Evolutionary conservation across 2,888 invertebrate species (phyloP), one percentile per base, ranked within the genome.

Genomic region (Ichneumon xanthorius): DNA sequence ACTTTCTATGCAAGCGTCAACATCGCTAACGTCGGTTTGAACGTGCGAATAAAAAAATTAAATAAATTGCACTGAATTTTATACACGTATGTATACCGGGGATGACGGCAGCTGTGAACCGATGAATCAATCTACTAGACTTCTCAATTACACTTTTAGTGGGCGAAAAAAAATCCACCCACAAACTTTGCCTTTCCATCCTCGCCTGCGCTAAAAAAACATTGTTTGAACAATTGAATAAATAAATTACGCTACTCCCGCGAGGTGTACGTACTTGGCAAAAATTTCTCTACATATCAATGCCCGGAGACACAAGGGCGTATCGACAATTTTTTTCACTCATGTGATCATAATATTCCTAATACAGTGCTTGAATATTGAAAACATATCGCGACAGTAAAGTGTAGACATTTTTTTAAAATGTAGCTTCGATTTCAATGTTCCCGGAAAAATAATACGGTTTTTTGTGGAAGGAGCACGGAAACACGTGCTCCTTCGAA

Each of bases 1-100:
- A 50, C 75, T 76, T 16, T 33, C 65, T 63, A 75, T 63, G 9
- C 22, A 75, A 76, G 63, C 50, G 75, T 65, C 65, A 50, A 33
- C 19, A 76, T 22, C 16, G 33, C 11, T 50, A 19, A 76, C 50
- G 75, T 76, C 33, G 65, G 50, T 50, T 65, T 50, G 33, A 33
- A 63, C 30, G 58, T 61, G 45, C 4, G 33, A 50, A 76, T 19
- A 65, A 76, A 65, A 65, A 14, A 22, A 65, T 75, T 16, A n/a
- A 9, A 65, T 73, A 26, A n/a, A 16, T 33, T 45, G 22, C 63
- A 50, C 48, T 76, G 65, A 19, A 73, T 61, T 61, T 6, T 37
- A 63, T 4, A 63, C 33, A 37, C 16, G 48, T 63, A 37, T 22
- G 9, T 63, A 65, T 50, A 50, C 33, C 33, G 3, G 11, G 68